These are phyloP conservation scores for Gavia stellata DNA, from an alignment of 2,113 vertebrate genomes.

Conservation along the genomic window DNA sequence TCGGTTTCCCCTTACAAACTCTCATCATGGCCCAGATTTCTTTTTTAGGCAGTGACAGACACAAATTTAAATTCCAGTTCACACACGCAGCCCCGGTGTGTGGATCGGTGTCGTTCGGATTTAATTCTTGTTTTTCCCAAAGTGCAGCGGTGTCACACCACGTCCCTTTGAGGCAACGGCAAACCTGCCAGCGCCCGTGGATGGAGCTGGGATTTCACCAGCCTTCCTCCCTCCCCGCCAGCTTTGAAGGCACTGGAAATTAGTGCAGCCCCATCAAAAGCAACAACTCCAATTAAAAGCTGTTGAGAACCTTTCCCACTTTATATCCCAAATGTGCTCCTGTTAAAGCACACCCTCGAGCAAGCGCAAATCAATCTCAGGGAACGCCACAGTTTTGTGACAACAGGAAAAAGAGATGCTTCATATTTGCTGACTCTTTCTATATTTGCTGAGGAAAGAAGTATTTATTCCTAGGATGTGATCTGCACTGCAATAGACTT, in stretches of 20 bases:
- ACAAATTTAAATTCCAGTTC: neutral
- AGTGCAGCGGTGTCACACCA: neutral
- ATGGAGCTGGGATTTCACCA: neutral
- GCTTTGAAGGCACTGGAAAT: slow-evolving; percentile 18
- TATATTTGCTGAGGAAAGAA: neutral
- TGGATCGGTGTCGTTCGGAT: neutral
- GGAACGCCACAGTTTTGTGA: neutral
- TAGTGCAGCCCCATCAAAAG: slow-evolving; percentile 4
- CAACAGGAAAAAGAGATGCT: neutral
- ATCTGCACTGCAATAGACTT: neutral
- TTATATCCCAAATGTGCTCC: neutral
- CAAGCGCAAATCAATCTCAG: neutral
- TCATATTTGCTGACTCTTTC: neutral
- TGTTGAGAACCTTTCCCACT: neutral
- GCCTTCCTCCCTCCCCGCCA: rapidly evolving
- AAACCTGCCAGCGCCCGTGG: neutral
- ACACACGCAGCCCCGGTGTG: neutral
- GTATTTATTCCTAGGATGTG: neutral
- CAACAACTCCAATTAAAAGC: slow-evolving; percentile 25
- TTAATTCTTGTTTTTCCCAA: neutral
- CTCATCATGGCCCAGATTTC: neutral
- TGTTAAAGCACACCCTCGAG: neutral
- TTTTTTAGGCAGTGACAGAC: neutral
- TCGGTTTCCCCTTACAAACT: neutral
- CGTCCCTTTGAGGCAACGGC: neutral